These are phyloP conservation scores for Bombylius discolor DNA, from an alignment of 2,888 invertebrate genomes.

Conservation along the genomic window DNA sequence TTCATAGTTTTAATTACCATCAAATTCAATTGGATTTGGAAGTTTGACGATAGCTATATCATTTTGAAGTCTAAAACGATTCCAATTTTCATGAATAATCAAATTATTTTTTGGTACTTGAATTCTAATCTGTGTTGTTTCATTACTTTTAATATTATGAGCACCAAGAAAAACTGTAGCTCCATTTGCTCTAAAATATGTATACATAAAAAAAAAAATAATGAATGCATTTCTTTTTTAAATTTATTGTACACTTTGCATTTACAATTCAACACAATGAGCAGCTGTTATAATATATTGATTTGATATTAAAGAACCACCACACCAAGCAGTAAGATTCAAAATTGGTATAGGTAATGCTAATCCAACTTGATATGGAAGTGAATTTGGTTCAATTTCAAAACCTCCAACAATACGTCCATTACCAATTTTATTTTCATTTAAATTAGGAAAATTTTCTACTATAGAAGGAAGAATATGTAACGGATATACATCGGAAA, in stretches of 20 bases:
- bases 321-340: slow-evolving; percentile 2
- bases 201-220: background rate
- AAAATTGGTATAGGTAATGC: background rate
- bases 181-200: slow-evolving; percentile 2
- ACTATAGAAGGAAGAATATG: background rate
- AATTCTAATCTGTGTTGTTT: slow-evolving; percentile 10
- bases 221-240: background rate
- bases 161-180: slow-evolving; percentile 8
- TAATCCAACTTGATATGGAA: slow-evolving; percentile 22
- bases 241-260: background rate
- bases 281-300: slow-evolving; percentile 3
- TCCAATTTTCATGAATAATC: slow-evolving; percentile 32
- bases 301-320: slow-evolving; percentile 4
- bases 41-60: slow-evolving; percentile 11
- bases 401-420: slow-evolving; percentile 30
- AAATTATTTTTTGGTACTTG: slow-evolving; percentile 17
- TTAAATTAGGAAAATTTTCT: background rate
- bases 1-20: slow-evolving; percentile 1
- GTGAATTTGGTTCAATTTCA: slow-evolving; percentile 26
- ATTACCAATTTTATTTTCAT: background rate
- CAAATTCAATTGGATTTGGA: slow-evolving; percentile 1
- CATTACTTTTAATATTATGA: slow-evolving; percentile 3
- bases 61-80: slow-evolving; percentile 15
- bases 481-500: background rate
- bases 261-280: slow-evolving; percentile 27